Evolutionary conservation across 2,888 invertebrate species (phyloP).

Genomic region (Xylota segnis): DNA sequence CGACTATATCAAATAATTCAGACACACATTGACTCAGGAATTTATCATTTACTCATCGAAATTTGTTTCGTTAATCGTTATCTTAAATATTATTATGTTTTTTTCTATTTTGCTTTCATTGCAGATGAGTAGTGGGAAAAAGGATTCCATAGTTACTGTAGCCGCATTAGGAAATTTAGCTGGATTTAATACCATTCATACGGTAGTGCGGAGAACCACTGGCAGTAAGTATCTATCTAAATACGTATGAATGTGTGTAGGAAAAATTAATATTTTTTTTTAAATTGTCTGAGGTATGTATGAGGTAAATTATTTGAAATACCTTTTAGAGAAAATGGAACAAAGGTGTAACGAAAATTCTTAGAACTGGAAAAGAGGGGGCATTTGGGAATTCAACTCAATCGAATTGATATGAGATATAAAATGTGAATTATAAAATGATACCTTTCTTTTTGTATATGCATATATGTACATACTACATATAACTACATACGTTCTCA

Average conservation of each 20-base stretch:
- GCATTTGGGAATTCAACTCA: background rate
- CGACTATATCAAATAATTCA: background rate
- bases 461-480: background rate
- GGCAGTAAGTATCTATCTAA: slow-evolving; percentile 82
- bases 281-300: background rate
- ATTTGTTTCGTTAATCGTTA: background rate
- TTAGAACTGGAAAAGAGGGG: background rate
- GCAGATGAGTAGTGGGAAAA: slow-evolving; percentile 83
- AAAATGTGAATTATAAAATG: background rate
- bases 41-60: background rate
- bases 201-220: slow-evolving; percentile 83
- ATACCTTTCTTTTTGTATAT: background rate
- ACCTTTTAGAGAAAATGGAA: background rate
- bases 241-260: background rate
- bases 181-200: slow-evolving; percentile 79
- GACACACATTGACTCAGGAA: background rate
- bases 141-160: slow-evolving; percentile 84
- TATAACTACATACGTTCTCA: background rate
- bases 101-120: slow-evolving; percentile 60
- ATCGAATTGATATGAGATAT: background rate
- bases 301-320: slow-evolving; percentile 1
- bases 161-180: slow-evolving; percentile 83
- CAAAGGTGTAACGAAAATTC: background rate
- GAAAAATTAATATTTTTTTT: background rate
- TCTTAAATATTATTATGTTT: slow-evolving; percentile 3